phyloP scores from a whole-genome alignment of 2,888 invertebrate genomes.

The Stenotaenia linearis region DNA sequence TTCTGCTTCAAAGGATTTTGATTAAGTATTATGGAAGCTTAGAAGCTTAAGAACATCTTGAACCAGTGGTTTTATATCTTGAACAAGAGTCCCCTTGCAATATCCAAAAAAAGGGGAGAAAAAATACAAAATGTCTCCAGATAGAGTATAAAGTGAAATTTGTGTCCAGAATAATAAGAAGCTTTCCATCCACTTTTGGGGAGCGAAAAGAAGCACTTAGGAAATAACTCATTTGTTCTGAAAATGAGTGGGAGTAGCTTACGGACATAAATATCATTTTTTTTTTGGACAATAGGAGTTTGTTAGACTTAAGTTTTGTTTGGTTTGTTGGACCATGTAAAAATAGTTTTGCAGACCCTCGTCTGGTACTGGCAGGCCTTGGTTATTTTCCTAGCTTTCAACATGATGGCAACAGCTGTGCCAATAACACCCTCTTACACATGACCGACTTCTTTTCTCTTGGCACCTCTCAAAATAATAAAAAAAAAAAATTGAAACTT shows the following conservation, averaged over 20 bases:
- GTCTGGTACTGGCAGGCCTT: neutral
- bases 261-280: neutral
- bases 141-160: neutral
- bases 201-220: neutral
- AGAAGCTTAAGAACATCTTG: neutral
- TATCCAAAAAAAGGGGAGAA: neutral
- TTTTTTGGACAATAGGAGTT: neutral
- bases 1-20: neutral
- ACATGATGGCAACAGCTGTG: neutral
- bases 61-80: neutral
- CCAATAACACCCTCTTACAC: neutral
- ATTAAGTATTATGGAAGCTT: neutral
- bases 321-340: neutral
- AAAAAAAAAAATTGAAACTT: neutral
- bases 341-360: neutral
- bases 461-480: neutral
- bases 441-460: neutral
- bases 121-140: neutral
- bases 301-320: neutral
- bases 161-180: neutral
- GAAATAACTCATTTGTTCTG: neutral
- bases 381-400: neutral
- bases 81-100: neutral
- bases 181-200: neutral
- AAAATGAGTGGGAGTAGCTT: neutral